Evolutionary conservation across 2,113 vertebrate species (phyloP).

Genomic region (Xyrauchen texanus): DNA sequence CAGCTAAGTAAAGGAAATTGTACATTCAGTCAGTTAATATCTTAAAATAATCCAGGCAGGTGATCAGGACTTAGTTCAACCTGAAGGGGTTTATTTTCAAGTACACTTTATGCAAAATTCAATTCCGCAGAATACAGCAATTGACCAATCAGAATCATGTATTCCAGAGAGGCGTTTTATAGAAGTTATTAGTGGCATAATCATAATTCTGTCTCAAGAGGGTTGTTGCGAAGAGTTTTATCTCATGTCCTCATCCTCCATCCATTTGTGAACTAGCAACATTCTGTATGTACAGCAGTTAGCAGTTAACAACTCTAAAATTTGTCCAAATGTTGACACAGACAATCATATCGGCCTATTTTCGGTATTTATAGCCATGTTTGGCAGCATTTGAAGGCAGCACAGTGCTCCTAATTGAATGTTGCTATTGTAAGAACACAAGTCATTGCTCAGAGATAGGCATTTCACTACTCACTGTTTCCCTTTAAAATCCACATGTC

Average conservation of each 20-base stretch:
- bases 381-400: conserved; percentile 65
- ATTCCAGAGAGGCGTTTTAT: conserved; percentile 22
- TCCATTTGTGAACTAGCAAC: conserved; percentile 43
- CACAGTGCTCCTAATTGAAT: conserved; percentile 66
- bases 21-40: not conserved
- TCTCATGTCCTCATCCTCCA: too few species aligned
- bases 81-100: not conserved
- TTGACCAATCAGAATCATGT: conserved; percentile 6
- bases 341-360: conserved; percentile 62
- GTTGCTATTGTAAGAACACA: conserved; percentile 58
- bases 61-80: not conserved
- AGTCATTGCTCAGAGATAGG: conserved; percentile 52
- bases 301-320: conserved; percentile 56
- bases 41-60: not conserved
- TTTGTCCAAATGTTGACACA: conserved; percentile 66
- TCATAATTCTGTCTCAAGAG: conserved; percentile 17
- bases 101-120: not conserved
- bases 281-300: conserved; percentile 40
- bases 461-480: conserved; percentile 45
- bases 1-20: not conserved
- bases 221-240: conserved; percentile 14
- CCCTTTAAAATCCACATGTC: conserved; percentile 17
- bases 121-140: not conserved
- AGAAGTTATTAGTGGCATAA: conserved; percentile 24
- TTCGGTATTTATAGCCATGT: conserved; percentile 68